Percentiles rank a stretch among this genome's conserved stretches.
phyloP scores from a whole-genome alignment of 2,113 vertebrate genomes.

The Thunnus maccoyii region DNA sequence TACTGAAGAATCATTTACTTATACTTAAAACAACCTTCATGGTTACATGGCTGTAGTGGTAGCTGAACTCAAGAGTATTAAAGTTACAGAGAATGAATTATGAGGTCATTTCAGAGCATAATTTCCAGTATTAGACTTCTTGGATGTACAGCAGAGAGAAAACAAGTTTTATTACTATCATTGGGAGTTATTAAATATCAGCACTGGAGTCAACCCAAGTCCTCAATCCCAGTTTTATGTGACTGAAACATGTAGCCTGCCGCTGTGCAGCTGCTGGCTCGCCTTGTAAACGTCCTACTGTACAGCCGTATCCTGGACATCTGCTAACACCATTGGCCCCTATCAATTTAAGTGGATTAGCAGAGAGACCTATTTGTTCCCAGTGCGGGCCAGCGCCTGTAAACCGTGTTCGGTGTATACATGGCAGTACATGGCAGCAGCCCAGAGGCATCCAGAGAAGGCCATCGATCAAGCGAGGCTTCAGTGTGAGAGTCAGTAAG shows the following conservation, averaged over 20 bases:
- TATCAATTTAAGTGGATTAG: constrained; percentile 68
- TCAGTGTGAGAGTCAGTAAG: constrained; percentile 16
- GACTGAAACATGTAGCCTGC: constrained; percentile 38
- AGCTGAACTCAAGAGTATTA: neutral
- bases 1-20: neutral
- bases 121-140: constrained; percentile 18
- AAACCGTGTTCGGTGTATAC: constrained; percentile 30
- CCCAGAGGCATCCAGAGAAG: constrained; percentile 34
- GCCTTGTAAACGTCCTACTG: constrained; percentile 60
- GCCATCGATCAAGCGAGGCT: constrained; percentile 39
- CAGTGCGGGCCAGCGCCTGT: constrained; percentile 24
- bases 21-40: neutral
- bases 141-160: constrained; percentile 17
- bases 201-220: constrained; percentile 47
- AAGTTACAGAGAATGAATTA: constrained; percentile 17
- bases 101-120: neutral
- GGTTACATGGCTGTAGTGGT: neutral
- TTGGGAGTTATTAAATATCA: constrained; percentile 61
- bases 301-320: constrained; percentile 65
- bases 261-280: constrained; percentile 56
- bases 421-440: constrained; percentile 39
- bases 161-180: constrained; percentile 43
- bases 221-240: constrained; percentile 46
- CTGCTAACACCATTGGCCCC: constrained; percentile 63
- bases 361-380: constrained; percentile 66